Base-by-base conservation (phyloP, 30 jellyfish, hydroid and myxozoan genomes). In the Sanderia malayensis region DNA sequence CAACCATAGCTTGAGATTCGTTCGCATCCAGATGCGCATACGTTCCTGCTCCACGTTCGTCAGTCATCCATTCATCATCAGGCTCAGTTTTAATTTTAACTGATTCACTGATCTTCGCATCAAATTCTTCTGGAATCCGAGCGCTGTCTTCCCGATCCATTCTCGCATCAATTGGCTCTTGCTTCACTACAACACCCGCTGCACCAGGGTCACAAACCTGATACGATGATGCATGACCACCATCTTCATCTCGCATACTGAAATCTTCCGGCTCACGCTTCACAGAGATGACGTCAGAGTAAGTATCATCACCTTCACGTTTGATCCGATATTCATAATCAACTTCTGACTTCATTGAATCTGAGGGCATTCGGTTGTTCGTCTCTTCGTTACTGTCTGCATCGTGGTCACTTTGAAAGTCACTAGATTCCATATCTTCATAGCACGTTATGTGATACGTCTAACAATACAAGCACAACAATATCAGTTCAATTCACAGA, bases 381-480 rank as follows among this genome's bases (percentile, higher is more conserved):
- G 32, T 37, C 29, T 66, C 79, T 11, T 66, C 79, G 22, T 33
- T 45, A 22, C 79, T 34, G 0, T 66, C 79, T 66, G 32, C 64
- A 28, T 66, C 79, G 37, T 46, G 32, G 1, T 44, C 19, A 24
- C 79, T 66, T 19, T 17, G 41, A 64, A 37, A 31, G 26, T 65
- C 67, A 45, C 45, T 89, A 44, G 84, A 47, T 31, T 59, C 95
- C 17, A 45, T 44, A 73, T 83, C 95, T 2, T 53, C 70, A 57
- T 70, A 83, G 47, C 95, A 83, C 69, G 47, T 53, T 34, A 24
- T 25, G 58, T 83, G 95, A 44, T 59, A 83, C 32, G 82, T 58
- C 95, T 83, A 44, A 9, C 19, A 28, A 28, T 49, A 24, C 27
- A 49, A 60, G n/a, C n/a, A n/a, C n/a, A n/a, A n/a, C n/a, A n/a